Conservation (phyloP, 2,113 vertebrate genomes). For the Cyprinodon tularosa region DNA sequence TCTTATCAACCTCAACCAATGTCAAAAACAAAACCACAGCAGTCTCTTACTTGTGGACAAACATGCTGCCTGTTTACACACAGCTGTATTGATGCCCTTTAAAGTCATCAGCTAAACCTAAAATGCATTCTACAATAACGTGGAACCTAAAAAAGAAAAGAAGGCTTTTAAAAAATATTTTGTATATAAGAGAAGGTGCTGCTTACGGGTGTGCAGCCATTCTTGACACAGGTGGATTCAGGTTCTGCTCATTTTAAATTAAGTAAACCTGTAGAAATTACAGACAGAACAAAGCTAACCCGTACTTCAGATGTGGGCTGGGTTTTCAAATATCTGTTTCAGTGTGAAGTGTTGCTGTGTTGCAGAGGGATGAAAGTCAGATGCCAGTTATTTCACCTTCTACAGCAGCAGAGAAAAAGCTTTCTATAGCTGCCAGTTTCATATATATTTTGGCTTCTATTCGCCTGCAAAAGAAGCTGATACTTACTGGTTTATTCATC, state of each 20-base stretch:
- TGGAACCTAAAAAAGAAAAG: too few species aligned
- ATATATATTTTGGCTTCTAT: conserved; percentile 34
- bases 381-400: conserved; percentile 59
- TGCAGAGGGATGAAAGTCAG: background rate
- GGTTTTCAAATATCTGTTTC: conserved; percentile 1
- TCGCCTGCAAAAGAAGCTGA: conserved; percentile 8
- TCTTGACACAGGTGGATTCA: background rate
- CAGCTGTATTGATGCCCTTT: background rate
- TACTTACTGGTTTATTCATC: conserved; percentile 17
- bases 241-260: background rate
- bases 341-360: conserved; percentile 3
- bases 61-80: background rate
- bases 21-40: background rate
- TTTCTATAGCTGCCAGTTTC: conserved; percentile 41
- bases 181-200: background rate
- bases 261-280: conserved; percentile 6
- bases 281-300: conserved; percentile 13
- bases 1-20: background rate
- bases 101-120: too few species aligned
- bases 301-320: conserved; percentile 9
- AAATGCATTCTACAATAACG: too few species aligned
- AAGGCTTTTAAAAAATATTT: too few species aligned
- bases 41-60: background rate
- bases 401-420: conserved; percentile 37
- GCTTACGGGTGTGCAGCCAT: background rate